A percentile compares a stretch with the other conserved stretches of the same genome.
Conservation (phyloP, 1,140 invertebrate genomes). For the Dufourea novaeangliae region DNA sequence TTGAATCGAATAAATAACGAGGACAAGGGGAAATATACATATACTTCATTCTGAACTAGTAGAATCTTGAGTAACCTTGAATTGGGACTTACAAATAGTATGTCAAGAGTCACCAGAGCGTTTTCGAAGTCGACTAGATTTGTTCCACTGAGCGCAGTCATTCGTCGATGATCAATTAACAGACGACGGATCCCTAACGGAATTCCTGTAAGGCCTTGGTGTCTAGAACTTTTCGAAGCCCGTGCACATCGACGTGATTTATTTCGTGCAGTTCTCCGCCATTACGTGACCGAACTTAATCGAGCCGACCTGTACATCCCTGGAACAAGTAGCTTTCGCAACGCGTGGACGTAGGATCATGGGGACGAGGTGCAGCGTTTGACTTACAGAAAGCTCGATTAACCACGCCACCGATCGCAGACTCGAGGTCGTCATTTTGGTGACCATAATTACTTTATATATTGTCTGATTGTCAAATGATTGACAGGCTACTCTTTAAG, state of each 20-base stretch:
- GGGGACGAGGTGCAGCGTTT: neutral
- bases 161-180: neutral
- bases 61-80: too few relatives aligned
- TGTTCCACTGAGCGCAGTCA: neutral
- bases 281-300: conserved; percentile 28
- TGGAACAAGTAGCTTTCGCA: conserved; percentile 13
- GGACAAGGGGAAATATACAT: too few relatives aligned
- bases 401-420: neutral
- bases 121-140: too few relatives aligned
- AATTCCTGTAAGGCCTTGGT: neutral
- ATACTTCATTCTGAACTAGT: too few relatives aligned
- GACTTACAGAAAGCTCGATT: neutral
- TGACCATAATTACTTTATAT: too few relatives aligned
- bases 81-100: too few relatives aligned
- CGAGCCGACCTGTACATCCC: conserved; percentile 13
- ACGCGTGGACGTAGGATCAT: neutral
- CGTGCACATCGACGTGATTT: neutral
- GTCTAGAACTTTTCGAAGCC: neutral
- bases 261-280: neutral
- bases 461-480: too few relatives aligned
- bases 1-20: too few relatives aligned
- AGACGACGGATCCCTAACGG: neutral
- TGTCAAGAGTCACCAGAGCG: too few relatives aligned
- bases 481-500: too few relatives aligned
- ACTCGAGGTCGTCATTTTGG: neutral